Evolutionary conservation across 2,888 invertebrate species (phyloP), one percentile per base, ranked within the genome.

Genomic region (Drosophila neoperkinsi): DNA sequence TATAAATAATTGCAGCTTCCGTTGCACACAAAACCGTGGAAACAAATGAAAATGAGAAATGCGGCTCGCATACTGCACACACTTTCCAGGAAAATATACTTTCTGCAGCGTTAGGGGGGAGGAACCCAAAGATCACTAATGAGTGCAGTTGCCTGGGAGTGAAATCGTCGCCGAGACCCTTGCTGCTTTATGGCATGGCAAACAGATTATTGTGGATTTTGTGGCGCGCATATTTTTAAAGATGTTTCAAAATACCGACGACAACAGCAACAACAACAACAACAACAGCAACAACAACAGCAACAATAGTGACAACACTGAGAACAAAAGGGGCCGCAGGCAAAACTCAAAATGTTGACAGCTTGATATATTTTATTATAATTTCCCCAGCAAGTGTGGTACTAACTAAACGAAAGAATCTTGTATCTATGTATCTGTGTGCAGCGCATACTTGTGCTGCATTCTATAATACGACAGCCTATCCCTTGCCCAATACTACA

Each of bases 311-410:
- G 59, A 68, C 68, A 77, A 77, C 71, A 74, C 71, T 73, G 68
- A 63, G 73, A 79, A 90, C 74, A 84, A 85, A 88, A 73, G 84
- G 82, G 82, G 68, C 80, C 81, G 63, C 63, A 57, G 71, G n/a
- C 41, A 63, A 50, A 77, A 84, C 85, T 89, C 77, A 84, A 90
- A 84, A 90, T 74, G 88, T 71, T 88, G 88, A 88, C 90, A 88
- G 80, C 87, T 88, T 88, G 90, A 88, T 90, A 89, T 86, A 88
- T 90, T 88, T 90, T 87, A 90, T 88, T 89, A 89, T 88, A 90
- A 90, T 90, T 84, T 80, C 72, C 38, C 53, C 10, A 21, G 79
- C 75, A 75, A 78, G 77, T 79, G 76, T 71, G 76, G 41, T 25
- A 46, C 59, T 46, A 65, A 74, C 64, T 52, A 71, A 55, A 38